Conservation (phyloP, 92 coral and sea anemone genomes). For the Phenganax marumi region DNA sequence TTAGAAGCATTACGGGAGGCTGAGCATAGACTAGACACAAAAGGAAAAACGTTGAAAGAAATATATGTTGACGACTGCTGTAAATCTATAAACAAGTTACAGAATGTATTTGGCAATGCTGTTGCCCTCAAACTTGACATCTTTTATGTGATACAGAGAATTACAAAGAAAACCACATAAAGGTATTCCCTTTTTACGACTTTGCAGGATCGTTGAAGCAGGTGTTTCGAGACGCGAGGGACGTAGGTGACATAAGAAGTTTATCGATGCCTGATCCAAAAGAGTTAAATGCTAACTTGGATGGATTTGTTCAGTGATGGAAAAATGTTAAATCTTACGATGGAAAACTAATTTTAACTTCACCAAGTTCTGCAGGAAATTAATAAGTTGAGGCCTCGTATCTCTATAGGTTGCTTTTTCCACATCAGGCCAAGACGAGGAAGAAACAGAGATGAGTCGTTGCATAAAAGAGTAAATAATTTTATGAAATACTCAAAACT, state of each 20-base stretch:
- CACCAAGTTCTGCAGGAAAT: slow-evolving; percentile 13
- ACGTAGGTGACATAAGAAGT: not conserved
- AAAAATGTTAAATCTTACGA: not conserved
- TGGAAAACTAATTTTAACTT: not conserved
- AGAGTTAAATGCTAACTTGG: not conserved
- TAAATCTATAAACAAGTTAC: slow-evolving; percentile 54
- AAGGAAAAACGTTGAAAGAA: slow-evolving; percentile 43
- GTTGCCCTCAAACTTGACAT: not conserved
- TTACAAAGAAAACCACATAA: slow-evolving; percentile 12
- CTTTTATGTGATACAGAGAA: slow-evolving; percentile 17
- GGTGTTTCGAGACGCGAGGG: slow-evolving; percentile 11
- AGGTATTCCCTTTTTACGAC: slow-evolving; percentile 10
- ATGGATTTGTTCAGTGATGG: slow-evolving; percentile 16
- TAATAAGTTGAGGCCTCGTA: slow-evolving; percentile 14
- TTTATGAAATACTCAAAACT: slow-evolving; percentile 24
- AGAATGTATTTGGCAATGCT: slow-evolving; percentile 21
- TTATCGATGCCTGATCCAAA: slow-evolving; percentile 7
- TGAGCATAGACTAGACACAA: slow-evolving; percentile 34
- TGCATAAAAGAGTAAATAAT: not conserved
- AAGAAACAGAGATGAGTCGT: slow-evolving; percentile 24
- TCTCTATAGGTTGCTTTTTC: not conserved
- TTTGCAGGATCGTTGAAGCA: not conserved
- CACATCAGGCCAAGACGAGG: slow-evolving; percentile 10
- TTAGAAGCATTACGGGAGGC: slow-evolving; percentile 10
- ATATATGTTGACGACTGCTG: slow-evolving; percentile 62